Evolutionary conservation across 2,797 vertebrate genomes (phyloP), one percentile per base, ranked within the genome.

Genomic region (Lateolabrax maculatus): DNA sequence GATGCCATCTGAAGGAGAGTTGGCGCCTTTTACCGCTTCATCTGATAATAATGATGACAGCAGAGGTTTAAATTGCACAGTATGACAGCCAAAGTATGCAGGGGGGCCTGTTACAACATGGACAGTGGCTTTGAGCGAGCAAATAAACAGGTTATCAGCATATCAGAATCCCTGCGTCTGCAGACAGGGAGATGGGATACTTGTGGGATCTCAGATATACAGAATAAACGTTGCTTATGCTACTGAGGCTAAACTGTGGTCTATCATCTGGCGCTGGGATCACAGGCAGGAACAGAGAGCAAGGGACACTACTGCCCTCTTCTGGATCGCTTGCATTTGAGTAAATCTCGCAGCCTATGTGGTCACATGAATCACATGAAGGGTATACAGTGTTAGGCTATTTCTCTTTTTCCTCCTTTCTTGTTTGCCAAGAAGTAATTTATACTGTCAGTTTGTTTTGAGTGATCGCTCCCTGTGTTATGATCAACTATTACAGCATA

Each of bases 261-360:
- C 27, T 60, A 29, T 53, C 11, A 8, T 75, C 25, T 49, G 19
- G 52, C 11, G 8, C 46, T 3, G 10, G 49, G 52, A 46, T 41
- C 21, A 13, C 29, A 51, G 69, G 58, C 23, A 13, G 71, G 19
- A 34, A 46, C 0, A 11, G 43, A 11, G 25, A 53, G 43, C 0
- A 36, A 81, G 80, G 71, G 56, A 41, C 83, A 56, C 61, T 72
- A 31, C 87, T 79, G 92, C 91, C 93, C 89, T 77, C 93, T 85
- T 11, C 77, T 92, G 91, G 84, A 9, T 36, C 36, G 12, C 23
- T n/a, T 44, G 25, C 18, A n/a, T n/a, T 65, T 7, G 4, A n/a
- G 8, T 29, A 19, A 48, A 61, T 6, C 12, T n/a, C 29, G 18
- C 25, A 64, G 25, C 11, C 16, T 16, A 9, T 7, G 2, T 1